Conservation (phyloP, 2,888 invertebrate genomes). For the Melanargia galathea region DNA sequence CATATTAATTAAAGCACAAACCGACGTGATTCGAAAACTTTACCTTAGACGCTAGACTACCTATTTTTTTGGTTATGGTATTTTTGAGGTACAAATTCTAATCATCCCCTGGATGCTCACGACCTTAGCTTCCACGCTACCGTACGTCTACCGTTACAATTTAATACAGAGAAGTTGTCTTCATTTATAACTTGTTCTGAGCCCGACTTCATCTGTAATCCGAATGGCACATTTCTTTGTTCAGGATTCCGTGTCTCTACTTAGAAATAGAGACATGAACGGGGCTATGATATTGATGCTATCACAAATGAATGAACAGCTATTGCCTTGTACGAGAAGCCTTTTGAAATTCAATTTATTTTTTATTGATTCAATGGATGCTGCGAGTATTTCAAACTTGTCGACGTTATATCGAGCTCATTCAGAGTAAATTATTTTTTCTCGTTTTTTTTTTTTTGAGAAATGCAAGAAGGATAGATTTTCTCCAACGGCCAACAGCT, state of each 20-base stretch:
- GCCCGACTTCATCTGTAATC: slow-evolving; percentile 10
- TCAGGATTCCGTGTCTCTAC: not conserved
- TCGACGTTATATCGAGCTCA: not conserved
- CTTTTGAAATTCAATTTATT: slow-evolving; percentile 3
- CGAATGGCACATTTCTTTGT: slow-evolving; percentile 3
- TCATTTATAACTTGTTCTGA: slow-evolving; percentile 4
- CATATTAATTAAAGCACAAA: too few species aligned
- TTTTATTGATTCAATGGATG: not conserved
- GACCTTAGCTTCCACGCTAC: not conserved
- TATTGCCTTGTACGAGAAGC: not conserved
- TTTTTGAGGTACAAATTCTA: not conserved
- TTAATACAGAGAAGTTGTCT: slow-evolving; percentile 1
- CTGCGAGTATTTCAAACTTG: not conserved
- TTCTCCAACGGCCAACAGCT: too few species aligned
- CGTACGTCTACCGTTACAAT: not conserved
- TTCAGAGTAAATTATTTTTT: not conserved
- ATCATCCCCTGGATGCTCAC: not conserved
- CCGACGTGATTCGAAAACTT: too few species aligned
- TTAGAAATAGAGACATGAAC: slow-evolving; percentile 1
- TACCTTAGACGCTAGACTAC: too few species aligned
- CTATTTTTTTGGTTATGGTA: too few species aligned
- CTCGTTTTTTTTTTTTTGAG: too few species aligned
- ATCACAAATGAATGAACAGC: slow-evolving; percentile 3
- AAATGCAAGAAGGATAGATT: too few species aligned
- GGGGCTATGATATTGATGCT: not conserved